phyloP scores from a whole-genome alignment of 2,888 invertebrate genomes.

The Masnerella sp. region DNA sequence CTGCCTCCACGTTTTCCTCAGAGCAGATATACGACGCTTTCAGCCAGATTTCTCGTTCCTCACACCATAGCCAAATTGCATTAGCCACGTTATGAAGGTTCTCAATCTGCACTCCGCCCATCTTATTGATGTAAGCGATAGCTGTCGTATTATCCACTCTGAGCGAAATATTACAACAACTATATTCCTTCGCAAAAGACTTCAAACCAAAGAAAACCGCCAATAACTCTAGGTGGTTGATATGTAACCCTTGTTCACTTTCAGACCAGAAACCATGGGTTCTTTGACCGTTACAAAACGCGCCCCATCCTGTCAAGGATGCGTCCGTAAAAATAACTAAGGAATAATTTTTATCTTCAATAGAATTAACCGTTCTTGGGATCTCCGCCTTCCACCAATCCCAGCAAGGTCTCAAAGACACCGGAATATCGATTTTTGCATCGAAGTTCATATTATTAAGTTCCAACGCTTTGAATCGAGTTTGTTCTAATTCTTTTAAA shows the following conservation, averaged over 20 bases:
- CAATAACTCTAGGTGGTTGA: neutral
- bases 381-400: conserved; percentile 2
- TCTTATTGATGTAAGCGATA: neutral
- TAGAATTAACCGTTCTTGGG: neutral
- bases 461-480: neutral
- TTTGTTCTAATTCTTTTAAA: conserved; percentile 8
- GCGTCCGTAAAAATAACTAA: conserved; percentile 16
- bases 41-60: neutral
- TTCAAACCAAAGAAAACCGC: conserved; percentile 5
- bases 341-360: neutral
- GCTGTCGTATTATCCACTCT: conserved; percentile 10
- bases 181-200: neutral
- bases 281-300: neutral
- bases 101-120: neutral
- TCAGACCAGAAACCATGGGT: conserved; percentile 1
- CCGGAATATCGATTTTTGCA: neutral
- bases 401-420: neutral
- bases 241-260: neutral
- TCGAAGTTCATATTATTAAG: conserved; percentile 3
- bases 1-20: conserved; percentile 5
- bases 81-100: conserved; percentile 1
- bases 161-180: neutral
- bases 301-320: conserved; percentile 7
- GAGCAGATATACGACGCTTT: neutral
- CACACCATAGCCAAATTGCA: conserved; percentile 7